A percentile compares a stretch with the other conserved stretches of the same genome.
Evolutionary conservation across 2,888 invertebrate genomes (phyloP).

Genomic region (Megaustenia siamemsis): DNA sequence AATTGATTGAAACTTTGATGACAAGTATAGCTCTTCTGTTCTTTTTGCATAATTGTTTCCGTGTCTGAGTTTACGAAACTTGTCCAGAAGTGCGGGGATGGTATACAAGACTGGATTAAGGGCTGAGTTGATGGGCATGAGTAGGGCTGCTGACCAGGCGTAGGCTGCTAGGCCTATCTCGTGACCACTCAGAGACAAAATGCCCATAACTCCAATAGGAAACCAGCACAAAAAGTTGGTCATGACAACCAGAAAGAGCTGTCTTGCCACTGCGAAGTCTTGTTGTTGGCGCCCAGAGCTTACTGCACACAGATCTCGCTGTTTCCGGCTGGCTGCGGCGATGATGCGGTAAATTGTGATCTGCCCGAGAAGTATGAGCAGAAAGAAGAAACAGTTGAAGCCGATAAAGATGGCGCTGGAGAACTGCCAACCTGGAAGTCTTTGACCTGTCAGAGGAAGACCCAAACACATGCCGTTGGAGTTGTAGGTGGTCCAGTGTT

Average conservation of each 20-base stretch:
- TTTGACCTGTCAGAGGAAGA: slow-evolving; percentile 5
- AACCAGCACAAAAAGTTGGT: slow-evolving; percentile 75
- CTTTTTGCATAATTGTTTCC: not conserved
- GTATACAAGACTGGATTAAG: slow-evolving; percentile 28
- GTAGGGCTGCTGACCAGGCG: slow-evolving; percentile 14
- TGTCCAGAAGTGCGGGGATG: slow-evolving; percentile 7
- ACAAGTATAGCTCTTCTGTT: not conserved
- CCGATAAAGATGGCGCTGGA: slow-evolving; percentile 15
- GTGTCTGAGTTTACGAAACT: not conserved
- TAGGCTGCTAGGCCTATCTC: slow-evolving; percentile 19
- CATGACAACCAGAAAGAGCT: slow-evolving; percentile 71
- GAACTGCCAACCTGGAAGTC: slow-evolving; percentile 36
- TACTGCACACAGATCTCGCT: not conserved
- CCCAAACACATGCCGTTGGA: slow-evolving; percentile 38
- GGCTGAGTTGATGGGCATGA: slow-evolving; percentile 25
- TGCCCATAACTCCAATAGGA: slow-evolving; percentile 60
- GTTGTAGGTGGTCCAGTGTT: slow-evolving; percentile 10
- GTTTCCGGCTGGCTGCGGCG: not conserved
- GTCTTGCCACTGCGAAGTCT: slow-evolving; percentile 66
- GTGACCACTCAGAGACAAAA: not conserved
- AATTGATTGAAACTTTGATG: not conserved
- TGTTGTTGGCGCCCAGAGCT: slow-evolving; percentile 52
- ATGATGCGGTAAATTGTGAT: not conserved
- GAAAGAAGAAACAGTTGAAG: slow-evolving; percentile 34
- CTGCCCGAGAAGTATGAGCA: not conserved